Base-by-base conservation (phyloP, 2,888 invertebrate genomes). In the Gastrophysa polygoni region DNA sequence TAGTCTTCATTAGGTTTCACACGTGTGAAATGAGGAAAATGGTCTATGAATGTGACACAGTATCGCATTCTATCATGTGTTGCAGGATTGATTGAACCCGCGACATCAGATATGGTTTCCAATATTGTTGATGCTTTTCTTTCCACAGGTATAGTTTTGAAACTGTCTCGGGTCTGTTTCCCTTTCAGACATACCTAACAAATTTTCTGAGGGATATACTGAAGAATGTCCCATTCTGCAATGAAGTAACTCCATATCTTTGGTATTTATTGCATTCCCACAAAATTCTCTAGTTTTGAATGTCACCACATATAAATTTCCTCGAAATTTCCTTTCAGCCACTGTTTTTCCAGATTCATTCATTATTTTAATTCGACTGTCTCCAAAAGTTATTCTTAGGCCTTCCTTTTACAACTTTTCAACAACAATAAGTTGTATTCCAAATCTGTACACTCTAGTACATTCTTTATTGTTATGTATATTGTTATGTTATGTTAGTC, bases 21-120 rank as follows among this genome's bases (percentile, higher is more conserved):
- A 55, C 74, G 71, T 66, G 72, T 70, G 57, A 75, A 77, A 61
- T 78, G 75, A 14, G 74, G 77, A 68, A 58, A 78, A 29, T 78
- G 66, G 68, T 78, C 77, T 59, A 78, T 68, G 71, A 78, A 77
- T 2, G 72, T 20, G 5, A 76, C 71, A 68, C 75, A 75, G 62
- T 78, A 75, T 11, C 74, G 64, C 52, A 76, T 69, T 48, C 59
- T 49, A 43, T 62, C 75, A 43, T 0, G 72, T 72, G 73, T 68
- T 10, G 34, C 57, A 10, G 72, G 71, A 5, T 70, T 75, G 24
- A 77, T 73, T 34, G 74, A 73, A 0, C 74, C 74, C 63, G 72
- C 75, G 17, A 77, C 71, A 66, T 76, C 75, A 4, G 71, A 75
- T 20, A 74, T 72, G 34, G 78, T 65, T 38, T 73, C 73, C 49